A percentile compares a stretch with the other conserved stretches of the same genome.
Evolutionary conservation across 2,888 invertebrate species (phyloP).

Genomic region (Ommatoiulus sabulosus): DNA sequence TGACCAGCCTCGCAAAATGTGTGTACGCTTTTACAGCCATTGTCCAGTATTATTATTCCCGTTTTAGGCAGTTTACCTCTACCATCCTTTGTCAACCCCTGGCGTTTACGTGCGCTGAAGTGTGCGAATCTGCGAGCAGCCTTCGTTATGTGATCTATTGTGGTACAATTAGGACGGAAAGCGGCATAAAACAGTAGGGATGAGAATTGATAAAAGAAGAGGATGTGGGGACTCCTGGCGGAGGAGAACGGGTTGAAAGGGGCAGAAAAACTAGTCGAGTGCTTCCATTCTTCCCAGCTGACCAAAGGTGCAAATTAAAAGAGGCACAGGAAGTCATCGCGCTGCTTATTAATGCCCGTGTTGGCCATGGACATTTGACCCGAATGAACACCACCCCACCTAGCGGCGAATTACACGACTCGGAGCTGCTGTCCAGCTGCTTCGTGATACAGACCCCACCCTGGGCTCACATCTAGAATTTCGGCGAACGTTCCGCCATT

Average conservation of each 20-base stretch:
- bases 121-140: not conserved
- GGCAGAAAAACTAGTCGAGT: not conserved
- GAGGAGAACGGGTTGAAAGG: not conserved
- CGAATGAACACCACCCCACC: not conserved
- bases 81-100: not conserved
- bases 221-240: constrained; percentile 10
- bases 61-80: not conserved
- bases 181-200: constrained; percentile 10
- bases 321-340: not conserved
- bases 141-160: not conserved
- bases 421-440: not conserved
- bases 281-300: constrained; percentile 6
- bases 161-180: not conserved
- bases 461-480: not conserved
- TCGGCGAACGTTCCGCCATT: not conserved
- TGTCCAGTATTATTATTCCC: not conserved
- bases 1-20: not conserved
- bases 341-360: not conserved
- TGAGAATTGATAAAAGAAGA: not conserved
- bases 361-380: not conserved
- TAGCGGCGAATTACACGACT: not conserved
- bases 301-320: not conserved
- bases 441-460: not conserved
- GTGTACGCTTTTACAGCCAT: not conserved
- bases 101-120: not conserved